A percentile compares a stretch with the other conserved stretches of the same genome.
These are phyloP conservation scores for Eledone cirrhosa DNA, from an alignment of 2,888 invertebrate genomes.

Conservation along the genomic window DNA sequence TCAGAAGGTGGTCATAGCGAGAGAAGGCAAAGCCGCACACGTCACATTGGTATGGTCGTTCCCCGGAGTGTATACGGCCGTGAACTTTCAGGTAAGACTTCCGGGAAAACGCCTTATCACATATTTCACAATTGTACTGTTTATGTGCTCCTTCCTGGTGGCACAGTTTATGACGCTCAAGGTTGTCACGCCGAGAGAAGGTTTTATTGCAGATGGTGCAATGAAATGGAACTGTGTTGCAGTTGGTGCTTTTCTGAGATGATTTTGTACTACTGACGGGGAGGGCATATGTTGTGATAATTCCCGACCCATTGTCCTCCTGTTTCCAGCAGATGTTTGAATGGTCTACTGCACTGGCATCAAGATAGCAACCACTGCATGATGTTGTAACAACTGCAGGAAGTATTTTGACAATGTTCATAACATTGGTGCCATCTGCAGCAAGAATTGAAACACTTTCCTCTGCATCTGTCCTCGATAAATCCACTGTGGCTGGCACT, in stretches of 20 bases:
- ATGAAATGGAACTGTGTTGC: neutral
- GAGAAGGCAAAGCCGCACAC: conserved; percentile 15
- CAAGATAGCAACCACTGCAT: too few species aligned
- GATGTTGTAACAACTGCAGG: too few species aligned
- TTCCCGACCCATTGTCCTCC: neutral
- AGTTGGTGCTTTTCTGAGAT: neutral
- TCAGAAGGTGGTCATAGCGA: conserved; percentile 18
- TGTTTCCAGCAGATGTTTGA: neutral
- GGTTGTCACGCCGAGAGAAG: conserved; percentile 6
- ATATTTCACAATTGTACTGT: neutral
- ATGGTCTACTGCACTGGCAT: too few species aligned
- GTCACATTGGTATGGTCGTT: conserved; percentile 10
- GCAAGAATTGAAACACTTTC: too few species aligned
- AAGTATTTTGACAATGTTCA: too few species aligned
- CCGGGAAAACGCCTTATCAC: conserved; percentile 8
- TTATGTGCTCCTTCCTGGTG: neutral
- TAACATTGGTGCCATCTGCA: too few species aligned
- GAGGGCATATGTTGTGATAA: too few species aligned
- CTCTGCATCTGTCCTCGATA: too few species aligned
- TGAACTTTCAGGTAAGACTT: conserved; percentile 22
- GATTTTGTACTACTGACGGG: neutral
- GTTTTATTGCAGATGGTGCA: neutral
- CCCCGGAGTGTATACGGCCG: conserved; percentile 1
- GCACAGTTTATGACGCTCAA: neutral
- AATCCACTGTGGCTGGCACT: neutral